Evolutionary conservation across 64 coral and sea anemone species (phyloP).

Genomic region (Montipora efflorescens): DNA sequence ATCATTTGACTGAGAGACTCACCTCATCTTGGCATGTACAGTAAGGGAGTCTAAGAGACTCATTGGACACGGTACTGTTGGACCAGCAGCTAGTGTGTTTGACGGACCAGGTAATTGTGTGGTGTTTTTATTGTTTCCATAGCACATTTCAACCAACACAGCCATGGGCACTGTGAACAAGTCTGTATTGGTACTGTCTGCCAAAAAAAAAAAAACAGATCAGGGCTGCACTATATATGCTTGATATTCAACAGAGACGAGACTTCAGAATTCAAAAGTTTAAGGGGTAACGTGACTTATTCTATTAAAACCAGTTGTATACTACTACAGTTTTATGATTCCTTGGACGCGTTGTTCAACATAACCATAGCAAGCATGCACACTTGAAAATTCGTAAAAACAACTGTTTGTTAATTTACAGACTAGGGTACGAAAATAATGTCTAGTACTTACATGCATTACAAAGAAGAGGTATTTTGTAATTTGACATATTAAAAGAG

Average conservation of each 20-base stretch:
- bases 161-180: slow-evolving; percentile 82
- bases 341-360: no score
- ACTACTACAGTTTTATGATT: no score
- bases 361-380: no score
- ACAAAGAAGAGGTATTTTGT: slow-evolving; percentile 89
- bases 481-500: slow-evolving; percentile 77
- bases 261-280: no score
- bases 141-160: slow-evolving; percentile 93
- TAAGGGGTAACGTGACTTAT: no score
- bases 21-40: slow-evolving; percentile 95
- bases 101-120: slow-evolving; percentile 79
- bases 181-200: slow-evolving; percentile 89
- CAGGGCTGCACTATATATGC: not conserved
- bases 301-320: no score
- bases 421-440: no score
- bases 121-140: slow-evolving; percentile 84
- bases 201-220: slow-evolving; percentile 17
- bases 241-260: no score
- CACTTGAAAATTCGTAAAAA: no score
- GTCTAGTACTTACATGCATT: slow-evolving; percentile 88
- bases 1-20: not conserved
- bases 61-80: slow-evolving; percentile 86
- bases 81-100: slow-evolving; percentile 85
- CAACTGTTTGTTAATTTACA: no score
- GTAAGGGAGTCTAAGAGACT: slow-evolving; percentile 87